Evolutionary conservation across 2,113 vertebrate genomes (phyloP).

Genomic region (Nothocercus nigrocapillus): DNA sequence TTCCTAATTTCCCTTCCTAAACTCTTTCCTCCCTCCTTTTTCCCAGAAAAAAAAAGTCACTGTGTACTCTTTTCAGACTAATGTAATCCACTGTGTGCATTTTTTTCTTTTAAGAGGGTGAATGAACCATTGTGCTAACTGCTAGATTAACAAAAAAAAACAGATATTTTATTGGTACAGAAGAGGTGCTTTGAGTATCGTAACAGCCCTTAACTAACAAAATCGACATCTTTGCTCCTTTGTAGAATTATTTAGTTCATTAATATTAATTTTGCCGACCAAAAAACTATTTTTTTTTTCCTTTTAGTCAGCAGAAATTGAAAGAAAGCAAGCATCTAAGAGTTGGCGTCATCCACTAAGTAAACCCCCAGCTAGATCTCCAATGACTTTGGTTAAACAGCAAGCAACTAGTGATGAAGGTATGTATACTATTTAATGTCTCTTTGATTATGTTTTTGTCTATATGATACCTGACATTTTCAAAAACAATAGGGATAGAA

Average conservation of each 20-base stretch:
- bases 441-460: neutral
- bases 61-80: neutral
- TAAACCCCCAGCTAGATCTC: conserved; percentile 88
- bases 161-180: neutral
- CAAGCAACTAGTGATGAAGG: conserved; percentile 90
- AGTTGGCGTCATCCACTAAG: conserved; percentile 79
- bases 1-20: neutral
- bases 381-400: conserved; percentile 91
- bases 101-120: neutral
- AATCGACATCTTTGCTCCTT: neutral
- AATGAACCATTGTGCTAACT: neutral
- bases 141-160: neutral
- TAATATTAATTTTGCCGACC: neutral
- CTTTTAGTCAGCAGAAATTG: conserved; percentile 52
- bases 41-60: neutral
- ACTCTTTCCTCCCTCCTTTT: no score
- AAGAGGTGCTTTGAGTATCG: neutral
- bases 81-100: neutral
- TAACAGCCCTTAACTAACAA: neutral
- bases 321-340: conserved; percentile 74
- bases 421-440: conserved; percentile 53
- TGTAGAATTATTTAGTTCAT: neutral
- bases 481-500: neutral
- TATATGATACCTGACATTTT: neutral
- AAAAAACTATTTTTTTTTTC: neutral